These are phyloP conservation scores for Thomomys bottae DNA, from an alignment of 2,113 vertebrate species.

Conservation along the genomic window DNA sequence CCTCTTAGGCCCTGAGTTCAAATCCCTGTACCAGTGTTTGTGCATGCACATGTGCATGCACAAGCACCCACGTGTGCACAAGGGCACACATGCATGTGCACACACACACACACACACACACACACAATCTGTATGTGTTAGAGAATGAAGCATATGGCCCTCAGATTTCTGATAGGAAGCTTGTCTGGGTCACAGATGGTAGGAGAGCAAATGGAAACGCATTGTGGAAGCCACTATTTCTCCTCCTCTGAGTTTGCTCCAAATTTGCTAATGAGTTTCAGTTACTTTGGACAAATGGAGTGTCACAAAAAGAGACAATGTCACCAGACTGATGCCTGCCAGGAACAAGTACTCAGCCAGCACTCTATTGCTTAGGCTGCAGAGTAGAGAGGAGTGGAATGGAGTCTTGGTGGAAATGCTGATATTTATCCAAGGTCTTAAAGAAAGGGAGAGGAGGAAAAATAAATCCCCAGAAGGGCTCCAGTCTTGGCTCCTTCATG, in stretches of 20 bases:
- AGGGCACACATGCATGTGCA: too few species aligned
- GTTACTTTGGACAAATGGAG: slow-evolving; percentile 54
- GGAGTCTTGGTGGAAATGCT: slow-evolving; percentile 49
- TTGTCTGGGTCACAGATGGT: slow-evolving; percentile 58
- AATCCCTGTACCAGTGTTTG: too few species aligned
- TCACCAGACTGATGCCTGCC: slow-evolving; percentile 26
- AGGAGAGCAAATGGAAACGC: slow-evolving; percentile 59
- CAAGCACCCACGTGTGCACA: too few species aligned
- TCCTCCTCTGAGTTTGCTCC: slow-evolving; percentile 60
- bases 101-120: too few species aligned
- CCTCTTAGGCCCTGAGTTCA: too few species aligned
- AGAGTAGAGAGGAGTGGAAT: slow-evolving; percentile 9
- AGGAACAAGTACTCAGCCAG: slow-evolving; percentile 24
- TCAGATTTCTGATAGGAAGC: slow-evolving; percentile 42
- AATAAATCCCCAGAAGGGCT: slow-evolving; percentile 41
- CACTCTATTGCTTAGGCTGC: background rate
- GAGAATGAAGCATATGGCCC: background rate
- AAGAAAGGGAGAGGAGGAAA: background rate
- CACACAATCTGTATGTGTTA: background rate
- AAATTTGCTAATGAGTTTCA: slow-evolving; percentile 57
- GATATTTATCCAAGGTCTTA: slow-evolving; percentile 26
- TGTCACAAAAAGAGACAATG: slow-evolving; percentile 54
- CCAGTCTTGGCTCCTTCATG: slow-evolving; percentile 43
- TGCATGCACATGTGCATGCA: rapidly evolving
- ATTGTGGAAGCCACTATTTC: slow-evolving; percentile 51